Evolutionary conservation across 2,888 invertebrate species (phyloP).

Genomic region (Podabrus alpinus): DNA sequence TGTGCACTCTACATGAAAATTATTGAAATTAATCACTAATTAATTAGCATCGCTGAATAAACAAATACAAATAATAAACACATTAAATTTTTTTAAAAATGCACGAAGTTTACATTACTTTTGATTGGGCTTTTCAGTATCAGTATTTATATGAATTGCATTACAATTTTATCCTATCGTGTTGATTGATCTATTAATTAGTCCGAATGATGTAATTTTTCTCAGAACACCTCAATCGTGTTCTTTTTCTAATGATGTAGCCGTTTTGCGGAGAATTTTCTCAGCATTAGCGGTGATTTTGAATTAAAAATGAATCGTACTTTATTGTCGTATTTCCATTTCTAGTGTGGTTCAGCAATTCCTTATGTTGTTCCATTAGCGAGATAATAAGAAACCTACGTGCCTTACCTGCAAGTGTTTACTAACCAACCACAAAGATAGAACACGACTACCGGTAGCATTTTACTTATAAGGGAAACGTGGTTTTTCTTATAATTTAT

Average conservation of each 20-base stretch:
- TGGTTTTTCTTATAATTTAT: neutral
- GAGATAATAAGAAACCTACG: constrained; percentile 17
- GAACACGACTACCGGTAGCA: neutral
- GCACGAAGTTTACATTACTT: neutral
- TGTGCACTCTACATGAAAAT: neutral
- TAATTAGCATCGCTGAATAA: neutral
- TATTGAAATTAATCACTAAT: neutral
- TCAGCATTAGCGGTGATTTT: constrained; percentile 7
- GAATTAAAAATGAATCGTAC: constrained; percentile 4
- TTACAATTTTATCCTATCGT: neutral
- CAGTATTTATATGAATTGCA: neutral
- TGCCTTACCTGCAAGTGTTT: constrained; percentile 5
- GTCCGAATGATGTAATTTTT: neutral
- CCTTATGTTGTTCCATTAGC: constrained; percentile 12
- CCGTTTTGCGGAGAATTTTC: constrained; percentile 7
- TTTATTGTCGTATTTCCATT: constrained; percentile 16
- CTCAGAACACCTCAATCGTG: neutral
- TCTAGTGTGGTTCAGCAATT: constrained; percentile 10
- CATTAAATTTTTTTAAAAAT: neutral
- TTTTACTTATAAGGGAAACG: neutral
- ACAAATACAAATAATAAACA: neutral
- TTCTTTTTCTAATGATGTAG: neutral
- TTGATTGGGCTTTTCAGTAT: neutral
- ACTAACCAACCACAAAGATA: neutral
- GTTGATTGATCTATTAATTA: neutral